Base-by-base conservation (phyloP, 2,797 vertebrate species). In the Geotria australis region DNA sequence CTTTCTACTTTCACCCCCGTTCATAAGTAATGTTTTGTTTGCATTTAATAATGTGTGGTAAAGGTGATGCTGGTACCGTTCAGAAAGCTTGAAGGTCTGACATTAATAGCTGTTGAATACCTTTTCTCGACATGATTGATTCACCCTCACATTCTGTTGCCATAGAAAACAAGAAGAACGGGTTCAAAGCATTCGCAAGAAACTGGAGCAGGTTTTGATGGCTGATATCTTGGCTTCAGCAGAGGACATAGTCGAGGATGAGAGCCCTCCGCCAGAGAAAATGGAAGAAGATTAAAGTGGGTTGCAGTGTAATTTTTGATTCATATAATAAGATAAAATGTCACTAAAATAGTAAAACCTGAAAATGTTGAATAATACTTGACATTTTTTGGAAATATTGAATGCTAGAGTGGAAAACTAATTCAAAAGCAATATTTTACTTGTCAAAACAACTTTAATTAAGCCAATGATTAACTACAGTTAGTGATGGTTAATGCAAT, bases 91-190 rank as follows among this genome's bases (percentile, higher is more conserved):
- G 51, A 55, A 51, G 24, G 24, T 15, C 24, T n/a, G 24, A 55
- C 24, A 55, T n/a, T n/a, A 55, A 24, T 55, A 55, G 9, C 9
- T n/a, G 7, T n/a, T 55, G n/a, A 24, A n/a, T n/a, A 8, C 8
- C 8, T 55, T 9, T 55, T n/a, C 9, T 8, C n/a, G n/a, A 8
- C 24, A 51, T 11, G 11, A 51, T 6, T 47, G 3, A 56, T 56
- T 58, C 59, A 46, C 15, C 13, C 5, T 51, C 48, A 38, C 57
- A 57, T 48, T 59, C 60, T 58, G 57, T 61, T 56, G 14, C 56
- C 62, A 9, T 61, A 83, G 81, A 62, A 79, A 81, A 66, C 81
- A 84, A 66, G 80, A 84, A 64, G 66, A 80, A 60, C 71, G 79
- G 61, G 81, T 84, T 10, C 69, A 71, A 11, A 76, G 79, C 61